phyloP scores from a whole-genome alignment of 1,140 invertebrate species.

The Meloidogyne hapla region DNA sequence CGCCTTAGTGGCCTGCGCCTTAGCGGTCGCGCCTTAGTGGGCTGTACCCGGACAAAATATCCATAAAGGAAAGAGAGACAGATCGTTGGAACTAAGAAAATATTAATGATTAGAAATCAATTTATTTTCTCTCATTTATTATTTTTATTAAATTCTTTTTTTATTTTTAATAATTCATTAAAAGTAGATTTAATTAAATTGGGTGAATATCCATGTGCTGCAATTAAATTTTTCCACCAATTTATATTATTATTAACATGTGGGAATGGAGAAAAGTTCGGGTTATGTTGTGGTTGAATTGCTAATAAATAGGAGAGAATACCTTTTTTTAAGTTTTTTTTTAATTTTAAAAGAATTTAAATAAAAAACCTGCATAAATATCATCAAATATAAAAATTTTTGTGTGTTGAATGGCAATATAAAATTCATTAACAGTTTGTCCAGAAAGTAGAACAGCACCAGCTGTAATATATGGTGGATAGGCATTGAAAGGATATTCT shows the following conservation, averaged over 20 bases:
- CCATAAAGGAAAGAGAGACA: too few species aligned
- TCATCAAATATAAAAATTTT: constrained; percentile 55
- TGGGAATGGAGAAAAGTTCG: constrained; percentile 21
- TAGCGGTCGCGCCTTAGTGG: too few species aligned
- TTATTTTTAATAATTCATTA: neutral
- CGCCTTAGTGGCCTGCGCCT: too few species aligned
- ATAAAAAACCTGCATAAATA: constrained; percentile 48
- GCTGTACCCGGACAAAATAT: too few species aligned
- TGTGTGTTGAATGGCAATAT: constrained; percentile 46
- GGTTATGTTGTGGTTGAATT: constrained; percentile 24
- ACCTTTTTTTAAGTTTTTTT: constrained; percentile 24
- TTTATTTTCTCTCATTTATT: too few species aligned
- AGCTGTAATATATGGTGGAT: constrained; percentile 59
- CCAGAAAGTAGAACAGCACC: constrained; percentile 53
- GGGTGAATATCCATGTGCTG: constrained; percentile 11
- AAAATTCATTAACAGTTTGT: constrained; percentile 52
- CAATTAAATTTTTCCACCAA: neutral
- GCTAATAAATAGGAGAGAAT: constrained; percentile 51
- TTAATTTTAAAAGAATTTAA: neutral
- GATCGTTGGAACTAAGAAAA: too few species aligned
- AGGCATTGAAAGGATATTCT: constrained; percentile 52
- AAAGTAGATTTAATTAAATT: neutral
- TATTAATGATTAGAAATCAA: too few species aligned
- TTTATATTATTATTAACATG: neutral
- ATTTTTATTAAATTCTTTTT: too few species aligned